Evolutionary conservation across 2,888 invertebrate species (phyloP).

Genomic region (Cremastinae sp.): DNA sequence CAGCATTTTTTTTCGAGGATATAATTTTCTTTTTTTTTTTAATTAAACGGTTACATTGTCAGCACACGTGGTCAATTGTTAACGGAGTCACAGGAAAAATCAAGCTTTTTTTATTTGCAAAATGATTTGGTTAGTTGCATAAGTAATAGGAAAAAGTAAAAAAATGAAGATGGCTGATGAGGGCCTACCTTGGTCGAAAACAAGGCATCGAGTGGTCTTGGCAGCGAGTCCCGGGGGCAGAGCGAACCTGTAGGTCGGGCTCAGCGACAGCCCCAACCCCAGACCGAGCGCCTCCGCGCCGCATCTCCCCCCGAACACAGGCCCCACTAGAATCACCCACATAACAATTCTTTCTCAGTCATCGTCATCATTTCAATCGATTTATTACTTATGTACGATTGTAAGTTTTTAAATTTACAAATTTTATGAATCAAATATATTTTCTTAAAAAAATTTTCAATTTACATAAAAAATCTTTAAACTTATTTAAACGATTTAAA

Average conservation of each 20-base stretch:
- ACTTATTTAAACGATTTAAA: too few species aligned
- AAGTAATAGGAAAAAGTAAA: slow-evolving; percentile 6
- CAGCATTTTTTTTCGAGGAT: neutral
- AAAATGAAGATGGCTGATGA: slow-evolving; percentile 76
- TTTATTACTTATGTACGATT: neutral
- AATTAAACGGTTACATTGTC: too few species aligned
- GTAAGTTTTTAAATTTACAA: neutral
- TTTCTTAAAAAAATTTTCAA: too few species aligned
- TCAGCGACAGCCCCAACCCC: slow-evolving; percentile 80
- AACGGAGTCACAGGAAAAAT: neutral
- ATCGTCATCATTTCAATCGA: slow-evolving; percentile 65
- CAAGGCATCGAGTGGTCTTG: slow-evolving; percentile 80
- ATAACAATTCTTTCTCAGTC: slow-evolving; percentile 75
- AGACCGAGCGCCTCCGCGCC: slow-evolving; percentile 80
- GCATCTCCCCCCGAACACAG: slow-evolving; percentile 81
- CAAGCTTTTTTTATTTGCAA: neutral
- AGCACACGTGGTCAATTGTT: slow-evolving; percentile 1
- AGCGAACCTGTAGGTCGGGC: slow-evolving; percentile 81
- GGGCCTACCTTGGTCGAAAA: slow-evolving; percentile 81
- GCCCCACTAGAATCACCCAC: slow-evolving; percentile 80
- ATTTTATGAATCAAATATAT: neutral
- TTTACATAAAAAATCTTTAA: too few species aligned
- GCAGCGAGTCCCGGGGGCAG: slow-evolving; percentile 80
- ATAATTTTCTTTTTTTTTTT: too few species aligned
- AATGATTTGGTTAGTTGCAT: neutral